These are phyloP conservation scores for Meloe dianella DNA, from an alignment of 2,888 invertebrate species.

Conservation along the genomic window DNA sequence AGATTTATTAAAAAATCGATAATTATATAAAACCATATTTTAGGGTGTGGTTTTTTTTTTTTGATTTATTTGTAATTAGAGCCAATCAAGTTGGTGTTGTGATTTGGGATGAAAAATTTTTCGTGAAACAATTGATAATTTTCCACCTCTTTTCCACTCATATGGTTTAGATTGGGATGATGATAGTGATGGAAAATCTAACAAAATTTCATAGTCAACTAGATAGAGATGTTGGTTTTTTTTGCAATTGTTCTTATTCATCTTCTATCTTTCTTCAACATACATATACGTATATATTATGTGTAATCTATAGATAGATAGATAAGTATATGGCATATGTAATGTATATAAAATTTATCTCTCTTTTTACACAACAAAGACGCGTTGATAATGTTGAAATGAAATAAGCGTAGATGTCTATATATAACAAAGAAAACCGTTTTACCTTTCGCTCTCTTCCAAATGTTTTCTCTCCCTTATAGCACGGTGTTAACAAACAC, in stretches of 20 bases:
- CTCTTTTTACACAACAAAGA: constrained; percentile 61
- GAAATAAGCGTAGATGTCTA: constrained; percentile 56
- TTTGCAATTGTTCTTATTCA: too few relatives aligned
- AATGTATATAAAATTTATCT: constrained; percentile 55
- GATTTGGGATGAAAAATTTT: too few relatives aligned
- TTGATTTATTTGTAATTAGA: too few relatives aligned
- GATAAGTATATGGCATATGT: neutral
- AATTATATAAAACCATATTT: neutral
- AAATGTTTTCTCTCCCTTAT: constrained; percentile 28
- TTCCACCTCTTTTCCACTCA: too few relatives aligned
- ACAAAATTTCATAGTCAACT: neutral
- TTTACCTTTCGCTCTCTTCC: constrained; percentile 54
- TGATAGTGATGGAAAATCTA: too few relatives aligned
- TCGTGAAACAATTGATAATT: too few relatives aligned
- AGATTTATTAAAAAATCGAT: neutral
- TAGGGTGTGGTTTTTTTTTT: neutral
- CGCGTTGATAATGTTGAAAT: constrained; percentile 60
- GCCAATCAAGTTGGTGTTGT: too few relatives aligned
- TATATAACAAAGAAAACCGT: constrained; percentile 60
- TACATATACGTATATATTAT: neutral
- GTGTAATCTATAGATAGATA: neutral
- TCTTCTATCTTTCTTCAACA: neutral
- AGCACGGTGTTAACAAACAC: constrained; percentile 30
- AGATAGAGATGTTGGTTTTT: neutral
- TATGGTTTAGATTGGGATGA: too few relatives aligned